Base-by-base conservation (phyloP, 2,113 vertebrate genomes). In the Mionectes macconnelli region DNA sequence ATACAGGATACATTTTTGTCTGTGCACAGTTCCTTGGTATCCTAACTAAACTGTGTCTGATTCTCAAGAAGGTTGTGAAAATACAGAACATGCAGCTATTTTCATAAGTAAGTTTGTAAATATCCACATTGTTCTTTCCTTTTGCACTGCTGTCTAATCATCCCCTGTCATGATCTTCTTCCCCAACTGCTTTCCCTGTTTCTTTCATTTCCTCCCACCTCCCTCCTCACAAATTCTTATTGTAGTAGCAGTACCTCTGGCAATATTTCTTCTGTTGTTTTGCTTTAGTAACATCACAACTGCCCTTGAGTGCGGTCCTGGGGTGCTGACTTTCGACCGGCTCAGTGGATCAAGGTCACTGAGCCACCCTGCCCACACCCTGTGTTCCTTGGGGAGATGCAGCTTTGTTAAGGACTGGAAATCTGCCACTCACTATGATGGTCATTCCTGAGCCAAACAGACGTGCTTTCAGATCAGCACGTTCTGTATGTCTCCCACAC, bases 291-390 rank as follows among this genome's bases (percentile, higher is more conserved):
- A 31, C 30, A 64, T 67, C 62, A 7, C 87, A 83, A 3, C 66
- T 94, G 90, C 83, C 75, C 79, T 24, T 63, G 57, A 66, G 62
- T 4, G 0, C 12, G 37, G 19, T 74, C 85, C 27, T 81, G 70
- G 4, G 7, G 1, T 33, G 74, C 82, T 89, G 78, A n/a, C 37
- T 70, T 67, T 50, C 35, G 87, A 52, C 42, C 72, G 42, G 90
- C 79, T 95, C 53, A 4, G 50, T 57, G 66, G 18, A n/a, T 56
- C 86, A 89, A 94, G 97, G 85, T 97, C 78, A 74, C 63, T 82
- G 84, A 67, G 67, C 35, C 39, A 27, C 62, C 42, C 62, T 35
- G 56, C 80, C 57, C 28, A 16, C 4, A 2, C 70, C 70, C 37
- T 78, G 85, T 84, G 49, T 72, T 96, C 66, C 63, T 66, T 0